These are phyloP conservation scores for Silurus lanzhouensis DNA, from an alignment of 2,797 vertebrate species.

Conservation along the genomic window DNA sequence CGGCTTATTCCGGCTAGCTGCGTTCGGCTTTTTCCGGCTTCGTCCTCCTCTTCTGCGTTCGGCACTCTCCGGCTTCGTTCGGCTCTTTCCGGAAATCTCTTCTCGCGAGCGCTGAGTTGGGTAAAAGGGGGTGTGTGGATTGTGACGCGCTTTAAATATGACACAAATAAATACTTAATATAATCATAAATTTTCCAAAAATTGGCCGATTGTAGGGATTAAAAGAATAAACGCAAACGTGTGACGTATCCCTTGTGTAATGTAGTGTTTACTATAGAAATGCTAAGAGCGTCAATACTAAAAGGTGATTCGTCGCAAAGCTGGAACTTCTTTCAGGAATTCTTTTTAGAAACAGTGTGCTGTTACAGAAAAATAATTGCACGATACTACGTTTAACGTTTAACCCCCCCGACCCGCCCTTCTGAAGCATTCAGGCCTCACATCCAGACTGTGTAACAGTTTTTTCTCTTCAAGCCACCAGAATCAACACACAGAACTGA, in stretches of 20 bases:
- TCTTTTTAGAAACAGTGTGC: not conserved
- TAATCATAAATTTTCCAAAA: too few relatives aligned
- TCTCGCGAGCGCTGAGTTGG: not conserved
- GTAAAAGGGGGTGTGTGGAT: not conserved
- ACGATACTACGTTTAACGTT: not conserved
- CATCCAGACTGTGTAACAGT: too few relatives aligned
- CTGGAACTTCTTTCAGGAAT: not conserved
- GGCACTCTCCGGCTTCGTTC: conserved; percentile 65
- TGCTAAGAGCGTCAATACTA: not conserved
- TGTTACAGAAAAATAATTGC: not conserved
- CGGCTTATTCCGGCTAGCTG: conserved; percentile 55
- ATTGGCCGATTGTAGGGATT: too few relatives aligned
- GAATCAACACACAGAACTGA: too few relatives aligned
- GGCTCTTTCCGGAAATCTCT: conserved; percentile 51
- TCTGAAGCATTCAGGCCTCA: not conserved
- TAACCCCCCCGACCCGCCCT: too few relatives aligned
- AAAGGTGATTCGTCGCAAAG: not conserved
- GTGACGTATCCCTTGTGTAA: not conserved
- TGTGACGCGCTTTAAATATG: not conserved
- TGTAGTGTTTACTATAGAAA: not conserved
- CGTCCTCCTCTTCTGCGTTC: not conserved
- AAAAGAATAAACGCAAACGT: too few relatives aligned
- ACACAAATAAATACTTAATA: too few relatives aligned
- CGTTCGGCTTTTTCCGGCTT: conserved; percentile 61
- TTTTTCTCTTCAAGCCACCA: too few relatives aligned